These are phyloP conservation scores for Muntiacus muntjak DNA, from an alignment of 2,113 vertebrate species.

Conservation along the genomic window DNA sequence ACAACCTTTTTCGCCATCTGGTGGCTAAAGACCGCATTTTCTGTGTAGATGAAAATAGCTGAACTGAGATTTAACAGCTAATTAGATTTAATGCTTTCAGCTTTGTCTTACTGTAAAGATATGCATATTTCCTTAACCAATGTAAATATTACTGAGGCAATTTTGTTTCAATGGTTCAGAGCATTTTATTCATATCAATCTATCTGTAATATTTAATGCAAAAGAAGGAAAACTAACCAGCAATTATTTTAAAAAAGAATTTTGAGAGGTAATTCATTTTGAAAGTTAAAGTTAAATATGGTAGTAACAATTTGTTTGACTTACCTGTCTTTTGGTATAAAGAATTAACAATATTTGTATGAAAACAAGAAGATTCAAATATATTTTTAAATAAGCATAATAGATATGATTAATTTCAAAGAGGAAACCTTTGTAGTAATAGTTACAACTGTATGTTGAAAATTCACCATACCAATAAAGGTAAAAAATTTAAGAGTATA, in stretches of 20 bases:
- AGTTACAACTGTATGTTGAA: conserved; percentile 18
- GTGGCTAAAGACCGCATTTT: conserved; percentile 44
- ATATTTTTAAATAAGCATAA: background rate
- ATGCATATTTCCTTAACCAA: background rate
- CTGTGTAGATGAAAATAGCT: background rate
- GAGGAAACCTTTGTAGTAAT: background rate
- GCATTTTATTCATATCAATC: conserved; percentile 4
- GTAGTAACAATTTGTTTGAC: conserved; percentile 12
- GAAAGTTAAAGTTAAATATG: conserved; percentile 20
- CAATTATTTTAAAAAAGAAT: background rate
- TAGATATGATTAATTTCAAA: background rate
- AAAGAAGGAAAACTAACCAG: background rate
- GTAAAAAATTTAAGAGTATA: conserved; percentile 5
- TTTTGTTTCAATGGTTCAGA: conserved; percentile 14
- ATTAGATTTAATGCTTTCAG: conserved; percentile 30
- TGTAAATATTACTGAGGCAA: conserved; percentile 13
- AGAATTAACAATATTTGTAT: background rate
- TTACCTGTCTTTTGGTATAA: background rate
- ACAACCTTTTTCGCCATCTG: conserved; percentile 64
- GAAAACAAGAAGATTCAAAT: background rate
- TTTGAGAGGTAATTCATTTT: conserved; percentile 4
- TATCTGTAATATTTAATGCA: conserved; percentile 11
- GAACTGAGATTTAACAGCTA: background rate
- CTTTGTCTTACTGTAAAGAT: conserved; percentile 24
- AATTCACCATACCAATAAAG: conserved; percentile 22